Conservation (phyloP, 2,797 vertebrate species). For the Sphenodon punctatus region DNA sequence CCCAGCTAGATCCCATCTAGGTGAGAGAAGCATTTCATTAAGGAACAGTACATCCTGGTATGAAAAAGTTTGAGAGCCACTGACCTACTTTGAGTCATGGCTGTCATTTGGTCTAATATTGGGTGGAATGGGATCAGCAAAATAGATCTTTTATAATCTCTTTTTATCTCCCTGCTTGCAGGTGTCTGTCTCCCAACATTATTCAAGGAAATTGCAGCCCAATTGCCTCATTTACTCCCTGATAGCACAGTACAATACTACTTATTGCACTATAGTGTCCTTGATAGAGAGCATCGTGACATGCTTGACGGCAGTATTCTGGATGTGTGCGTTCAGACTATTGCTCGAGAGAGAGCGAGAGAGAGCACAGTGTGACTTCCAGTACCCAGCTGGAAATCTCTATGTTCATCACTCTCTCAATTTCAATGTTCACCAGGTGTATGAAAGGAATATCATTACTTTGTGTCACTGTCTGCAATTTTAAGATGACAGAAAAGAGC, state of each 20-base stretch:
- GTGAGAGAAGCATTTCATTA: rapidly evolving
- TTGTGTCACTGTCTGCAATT: conserved; percentile 49
- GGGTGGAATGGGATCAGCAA: conserved; percentile 20
- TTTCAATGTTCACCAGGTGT: conserved; percentile 49
- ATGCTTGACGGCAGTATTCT: conserved; percentile 54
- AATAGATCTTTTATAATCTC: conserved; percentile 44
- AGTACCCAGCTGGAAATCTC: conserved; percentile 66
- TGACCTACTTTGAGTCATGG: not conserved
- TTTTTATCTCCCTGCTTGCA: conserved; percentile 54
- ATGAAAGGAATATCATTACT: conserved; percentile 52
- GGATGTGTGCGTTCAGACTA: conserved; percentile 52
- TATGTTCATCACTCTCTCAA: conserved; percentile 57
- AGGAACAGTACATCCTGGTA: not conserved
- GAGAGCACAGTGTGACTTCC: conserved; percentile 21
- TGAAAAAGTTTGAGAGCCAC: conserved; percentile 17
- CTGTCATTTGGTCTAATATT: conserved; percentile 20
- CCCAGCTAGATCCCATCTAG: not conserved
- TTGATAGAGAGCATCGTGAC: conserved; percentile 58
- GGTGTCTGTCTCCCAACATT: conserved; percentile 56
- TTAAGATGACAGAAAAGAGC: conserved; percentile 15
- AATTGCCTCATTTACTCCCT: conserved; percentile 67
- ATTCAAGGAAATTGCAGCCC: conserved; percentile 65
- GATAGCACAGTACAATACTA: conserved; percentile 64
- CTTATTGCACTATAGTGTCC: conserved; percentile 61
- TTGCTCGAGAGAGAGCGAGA: conserved; percentile 35